phyloP scores from a whole-genome alignment of 2,797 vertebrate genomes.

The Clarias platycephalus region DNA sequence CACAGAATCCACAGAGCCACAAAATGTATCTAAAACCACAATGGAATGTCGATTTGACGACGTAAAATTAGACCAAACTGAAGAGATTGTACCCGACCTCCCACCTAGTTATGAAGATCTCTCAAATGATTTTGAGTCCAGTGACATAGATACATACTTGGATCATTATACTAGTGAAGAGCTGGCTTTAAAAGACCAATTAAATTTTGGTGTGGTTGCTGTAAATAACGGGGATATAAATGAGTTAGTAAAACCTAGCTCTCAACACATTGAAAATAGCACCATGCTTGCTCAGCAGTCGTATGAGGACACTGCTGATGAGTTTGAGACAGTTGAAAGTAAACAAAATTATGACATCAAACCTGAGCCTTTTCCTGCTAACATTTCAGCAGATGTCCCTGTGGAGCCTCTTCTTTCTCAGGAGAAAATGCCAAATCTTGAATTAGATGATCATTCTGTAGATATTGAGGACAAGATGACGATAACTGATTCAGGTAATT shows the following conservation, averaged over 20 bases:
- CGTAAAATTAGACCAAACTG: conserved; percentile 42
- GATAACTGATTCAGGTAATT: conserved; percentile 30
- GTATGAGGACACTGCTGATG: conserved; percentile 65
- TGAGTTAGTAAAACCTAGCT: conserved; percentile 55
- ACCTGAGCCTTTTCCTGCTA: conserved; percentile 56
- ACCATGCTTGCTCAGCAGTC: conserved; percentile 61
- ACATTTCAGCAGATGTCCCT: conserved; percentile 53
- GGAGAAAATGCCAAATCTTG: conserved; percentile 31
- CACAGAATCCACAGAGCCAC: conserved; percentile 31
- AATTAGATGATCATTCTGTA: conserved; percentile 22
- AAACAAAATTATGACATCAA: conserved; percentile 50
- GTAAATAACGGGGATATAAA: conserved; percentile 44
- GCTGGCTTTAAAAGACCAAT: conserved; percentile 57
- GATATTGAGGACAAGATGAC: conserved; percentile 39
- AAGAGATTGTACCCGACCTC: conserved; percentile 63
- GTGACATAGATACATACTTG: conserved; percentile 57
- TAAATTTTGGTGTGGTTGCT: conserved; percentile 44
- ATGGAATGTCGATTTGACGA: conserved; percentile 45
- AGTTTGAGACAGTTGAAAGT: conserved; percentile 56
- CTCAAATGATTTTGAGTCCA: conserved; percentile 64
- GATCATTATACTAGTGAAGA: conserved; percentile 54
- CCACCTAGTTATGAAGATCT: conserved; percentile 66
- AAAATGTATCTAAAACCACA: conserved; percentile 45
- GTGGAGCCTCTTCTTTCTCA: conserved; percentile 43
- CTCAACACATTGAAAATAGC: conserved; percentile 37